Evolutionary conservation across 2,888 invertebrate genomes (phyloP).

Genomic region (Synergus itoensis): DNA sequence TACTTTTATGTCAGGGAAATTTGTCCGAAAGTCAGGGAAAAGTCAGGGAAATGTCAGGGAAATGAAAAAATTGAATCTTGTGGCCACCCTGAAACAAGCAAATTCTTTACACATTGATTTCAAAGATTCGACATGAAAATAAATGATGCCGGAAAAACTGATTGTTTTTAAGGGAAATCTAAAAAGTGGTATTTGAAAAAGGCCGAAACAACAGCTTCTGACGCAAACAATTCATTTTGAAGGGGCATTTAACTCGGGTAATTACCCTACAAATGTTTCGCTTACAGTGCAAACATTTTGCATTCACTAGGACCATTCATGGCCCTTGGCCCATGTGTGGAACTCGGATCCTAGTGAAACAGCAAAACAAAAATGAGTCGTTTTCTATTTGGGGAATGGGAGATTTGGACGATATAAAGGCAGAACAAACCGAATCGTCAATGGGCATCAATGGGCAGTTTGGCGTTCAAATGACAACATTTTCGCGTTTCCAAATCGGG

Average conservation of each 20-base stretch:
- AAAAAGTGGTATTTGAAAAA: neutral
- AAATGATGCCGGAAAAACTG: neutral
- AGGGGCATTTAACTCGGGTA: neutral
- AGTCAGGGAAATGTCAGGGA: no score
- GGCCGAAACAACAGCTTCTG: neutral
- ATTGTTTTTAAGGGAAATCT: no score
- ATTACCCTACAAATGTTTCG: neutral
- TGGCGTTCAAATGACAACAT: slow-evolving; percentile 20
- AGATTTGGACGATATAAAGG: neutral
- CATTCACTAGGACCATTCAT: neutral
- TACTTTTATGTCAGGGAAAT: no score
- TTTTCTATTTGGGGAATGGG: neutral
- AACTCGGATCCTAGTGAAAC: neutral
- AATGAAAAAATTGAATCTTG: no score
- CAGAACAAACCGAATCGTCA: neutral
- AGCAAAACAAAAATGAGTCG: slow-evolving; percentile 1
- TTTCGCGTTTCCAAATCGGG: slow-evolving; percentile 10
- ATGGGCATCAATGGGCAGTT: slow-evolving; percentile 1
- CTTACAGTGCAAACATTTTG: neutral
- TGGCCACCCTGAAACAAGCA: no score
- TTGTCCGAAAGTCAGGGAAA: no score
- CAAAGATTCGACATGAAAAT: neutral
- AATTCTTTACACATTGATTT: neutral
- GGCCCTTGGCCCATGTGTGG: neutral
- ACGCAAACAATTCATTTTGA: neutral